A percentile compares a stretch with the other conserved stretches of the same genome.
These are phyloP conservation scores for Condylostylus longicornis DNA, from an alignment of 1,140 invertebrate species.

Conservation along the genomic window DNA sequence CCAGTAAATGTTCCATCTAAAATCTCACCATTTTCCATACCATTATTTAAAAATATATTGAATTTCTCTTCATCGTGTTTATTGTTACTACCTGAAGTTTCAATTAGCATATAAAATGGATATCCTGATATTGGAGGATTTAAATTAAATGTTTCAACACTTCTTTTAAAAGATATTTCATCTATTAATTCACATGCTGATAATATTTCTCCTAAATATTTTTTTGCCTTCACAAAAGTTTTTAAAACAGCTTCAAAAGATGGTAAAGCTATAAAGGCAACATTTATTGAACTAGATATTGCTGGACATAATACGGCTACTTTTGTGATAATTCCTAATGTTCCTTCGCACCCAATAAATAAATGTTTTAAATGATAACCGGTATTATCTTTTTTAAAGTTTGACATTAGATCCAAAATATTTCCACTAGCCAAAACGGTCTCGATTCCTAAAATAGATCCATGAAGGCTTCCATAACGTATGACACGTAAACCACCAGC, in stretches of 20 bases:
- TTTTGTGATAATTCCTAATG: slow-evolving; percentile 87
- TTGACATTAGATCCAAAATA: slow-evolving; percentile 69
- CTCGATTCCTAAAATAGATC: slow-evolving; percentile 82
- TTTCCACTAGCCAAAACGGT: slow-evolving; percentile 83
- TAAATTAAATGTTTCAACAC: slow-evolving; percentile 44
- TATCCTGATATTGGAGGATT: slow-evolving; percentile 45
- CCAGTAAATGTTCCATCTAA: slow-evolving; percentile 69
- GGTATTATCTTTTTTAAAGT: slow-evolving; percentile 92
- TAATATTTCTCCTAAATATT: slow-evolving; percentile 69
- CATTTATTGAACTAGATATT: slow-evolving; percentile 58
- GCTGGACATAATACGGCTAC: slow-evolving; percentile 78
- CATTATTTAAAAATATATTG: slow-evolving; percentile 54
- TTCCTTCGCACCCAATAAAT: slow-evolving; percentile 96
- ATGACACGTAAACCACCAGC: slow-evolving; percentile 87
- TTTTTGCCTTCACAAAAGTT: slow-evolving; percentile 55
- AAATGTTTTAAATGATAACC: slow-evolving; percentile 93
- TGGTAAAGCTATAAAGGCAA: slow-evolving; percentile 49
- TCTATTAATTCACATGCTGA: slow-evolving; percentile 93
- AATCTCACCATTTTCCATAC: slow-evolving; percentile 55
- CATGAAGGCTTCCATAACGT: slow-evolving; percentile 90
- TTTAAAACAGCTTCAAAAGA: slow-evolving; percentile 51
- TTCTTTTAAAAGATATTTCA: slow-evolving; percentile 43
- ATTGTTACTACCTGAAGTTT: slow-evolving; percentile 73
- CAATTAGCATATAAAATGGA: slow-evolving; percentile 83
- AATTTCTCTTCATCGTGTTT: slow-evolving; percentile 80